Evolutionary conservation across 2,113 vertebrate genomes (phyloP), one percentile per base, ranked within the genome.

Genomic region (Grammomys surdaster): DNA sequence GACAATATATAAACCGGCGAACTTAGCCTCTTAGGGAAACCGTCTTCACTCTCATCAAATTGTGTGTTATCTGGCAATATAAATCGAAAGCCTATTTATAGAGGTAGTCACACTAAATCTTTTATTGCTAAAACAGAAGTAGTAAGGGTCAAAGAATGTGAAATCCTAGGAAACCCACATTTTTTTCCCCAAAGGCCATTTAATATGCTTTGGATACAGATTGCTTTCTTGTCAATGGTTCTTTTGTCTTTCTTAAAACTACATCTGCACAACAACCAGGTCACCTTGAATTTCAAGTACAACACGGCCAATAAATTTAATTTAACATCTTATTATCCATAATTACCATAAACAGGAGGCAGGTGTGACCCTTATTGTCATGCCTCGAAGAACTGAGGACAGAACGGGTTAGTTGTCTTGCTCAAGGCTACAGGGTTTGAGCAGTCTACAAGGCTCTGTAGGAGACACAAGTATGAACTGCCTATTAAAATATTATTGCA

Each of bases 251-350:
- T 91, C 84, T 92, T 94, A 94, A 97, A 96, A 82, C 69, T 85
- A 93, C 95, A 97, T 90, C 95, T 97, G 96, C 28, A 60, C 92
- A 90, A 95, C 80, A 92, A 94, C 60, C 22, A 91, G 95, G 95
- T 95, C 93, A 97, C 97, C 94, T 93, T 96, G 90, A 94, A 86
- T 96, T 96, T 95, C 97, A 96, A 97, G 80, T 93, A 97, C 54
- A 97, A 96, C 93, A 95, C 33, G 76, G 86, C 72, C 94, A 94
- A 81, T 95, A 97, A 97, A 97, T 97, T 97, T 92, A 96, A 98
- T 98, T 98, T 97, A 92, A 96, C 90, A 90, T 91, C 88, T 72
- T 73, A 95, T 97, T 96, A 98, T 84, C 80, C 75, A 75, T 94
- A 96, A 97, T 95, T 90, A 95, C 76, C 81, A 90, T 89, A 85